A percentile compares a stretch with the other conserved stretches of the same genome.
phyloP scores from a whole-genome alignment of 2,797 vertebrate species.

The Cottoperca gobio region DNA sequence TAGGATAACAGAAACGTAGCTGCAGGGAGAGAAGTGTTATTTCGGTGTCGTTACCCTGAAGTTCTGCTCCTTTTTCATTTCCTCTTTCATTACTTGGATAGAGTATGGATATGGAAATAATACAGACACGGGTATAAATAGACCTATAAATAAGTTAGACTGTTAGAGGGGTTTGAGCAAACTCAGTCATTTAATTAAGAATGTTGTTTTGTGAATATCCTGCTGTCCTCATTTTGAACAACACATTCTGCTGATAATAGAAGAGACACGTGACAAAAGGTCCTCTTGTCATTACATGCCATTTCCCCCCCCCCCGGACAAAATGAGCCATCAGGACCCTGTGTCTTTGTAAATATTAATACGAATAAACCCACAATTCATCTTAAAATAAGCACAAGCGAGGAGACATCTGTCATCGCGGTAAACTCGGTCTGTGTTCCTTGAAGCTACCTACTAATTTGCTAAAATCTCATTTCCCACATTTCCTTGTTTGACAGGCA shows the following conservation, averaged over 20 bases:
- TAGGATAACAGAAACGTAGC: conserved; percentile 48
- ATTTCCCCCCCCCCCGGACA: not conserved
- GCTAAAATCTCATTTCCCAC: conserved; percentile 53
- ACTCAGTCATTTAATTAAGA: not conserved
- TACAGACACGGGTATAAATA: conserved; percentile 12
- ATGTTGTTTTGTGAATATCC: not conserved
- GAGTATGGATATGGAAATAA: conserved; percentile 28
- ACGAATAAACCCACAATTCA: conserved; percentile 15
- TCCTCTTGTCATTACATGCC: not conserved
- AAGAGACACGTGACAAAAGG: not conserved
- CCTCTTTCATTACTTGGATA: conserved; percentile 25
- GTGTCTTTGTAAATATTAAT: conserved; percentile 24
- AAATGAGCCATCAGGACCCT: not conserved
- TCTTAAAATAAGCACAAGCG: conserved; percentile 30
- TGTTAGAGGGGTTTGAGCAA: not conserved
- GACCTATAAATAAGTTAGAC: conserved; percentile 2
- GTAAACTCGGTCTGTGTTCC: conserved; percentile 11
- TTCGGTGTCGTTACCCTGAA: conserved; percentile 49
- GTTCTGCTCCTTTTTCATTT: conserved; percentile 46
- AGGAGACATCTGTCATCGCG: conserved; percentile 31
- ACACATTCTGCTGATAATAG: not conserved
- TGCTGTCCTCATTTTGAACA: no score
- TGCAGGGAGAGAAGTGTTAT: conserved; percentile 51
- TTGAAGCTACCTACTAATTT: conserved; percentile 46
- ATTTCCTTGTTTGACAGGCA: conserved; percentile 58